These are phyloP conservation scores for Polypterus bichir DNA, from an alignment of 2,113 vertebrate species.

Conservation along the genomic window DNA sequence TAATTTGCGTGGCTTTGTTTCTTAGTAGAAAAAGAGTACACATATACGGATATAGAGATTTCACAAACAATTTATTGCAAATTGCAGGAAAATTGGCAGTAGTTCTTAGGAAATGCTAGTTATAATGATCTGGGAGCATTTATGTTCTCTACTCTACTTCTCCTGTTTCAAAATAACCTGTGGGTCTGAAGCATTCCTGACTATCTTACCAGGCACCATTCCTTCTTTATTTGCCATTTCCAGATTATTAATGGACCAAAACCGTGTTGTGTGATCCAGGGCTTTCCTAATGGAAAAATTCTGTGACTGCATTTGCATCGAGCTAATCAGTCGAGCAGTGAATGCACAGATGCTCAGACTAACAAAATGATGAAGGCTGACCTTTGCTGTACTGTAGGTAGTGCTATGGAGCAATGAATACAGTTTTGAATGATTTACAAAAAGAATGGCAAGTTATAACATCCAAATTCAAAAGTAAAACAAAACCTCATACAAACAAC, in stretches of 20 bases:
- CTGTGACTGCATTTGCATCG: slow-evolving; percentile 41
- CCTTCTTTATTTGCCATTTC: slow-evolving; percentile 51
- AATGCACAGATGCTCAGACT: too few relatives aligned
- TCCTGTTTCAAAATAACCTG: slow-evolving; percentile 59
- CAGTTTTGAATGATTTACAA: too few relatives aligned
- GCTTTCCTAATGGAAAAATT: slow-evolving; percentile 60
- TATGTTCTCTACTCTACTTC: slow-evolving; percentile 48
- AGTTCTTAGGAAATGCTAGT: slow-evolving; percentile 41
- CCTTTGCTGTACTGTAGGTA: too few relatives aligned
- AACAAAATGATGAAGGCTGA: too few relatives aligned
- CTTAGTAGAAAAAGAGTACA: slow-evolving; percentile 36
- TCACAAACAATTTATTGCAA: slow-evolving; percentile 64
- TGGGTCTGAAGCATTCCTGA: slow-evolving; percentile 22
- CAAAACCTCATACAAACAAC: too few relatives aligned
- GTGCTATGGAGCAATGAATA: too few relatives aligned
- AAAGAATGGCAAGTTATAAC: too few relatives aligned
- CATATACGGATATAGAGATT: slow-evolving; percentile 47
- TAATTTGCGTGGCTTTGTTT: too few relatives aligned
- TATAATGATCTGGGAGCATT: slow-evolving; percentile 49
- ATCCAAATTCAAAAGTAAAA: too few relatives aligned
- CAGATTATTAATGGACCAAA: slow-evolving; percentile 67
- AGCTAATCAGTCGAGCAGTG: slow-evolving; percentile 44
- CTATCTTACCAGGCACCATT: slow-evolving; percentile 16
- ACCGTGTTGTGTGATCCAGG: slow-evolving; percentile 61
- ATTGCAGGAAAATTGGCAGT: slow-evolving; percentile 63